Evolutionary conservation across 2,113 vertebrate species (phyloP).

Genomic region (Mixornis gularis): DNA sequence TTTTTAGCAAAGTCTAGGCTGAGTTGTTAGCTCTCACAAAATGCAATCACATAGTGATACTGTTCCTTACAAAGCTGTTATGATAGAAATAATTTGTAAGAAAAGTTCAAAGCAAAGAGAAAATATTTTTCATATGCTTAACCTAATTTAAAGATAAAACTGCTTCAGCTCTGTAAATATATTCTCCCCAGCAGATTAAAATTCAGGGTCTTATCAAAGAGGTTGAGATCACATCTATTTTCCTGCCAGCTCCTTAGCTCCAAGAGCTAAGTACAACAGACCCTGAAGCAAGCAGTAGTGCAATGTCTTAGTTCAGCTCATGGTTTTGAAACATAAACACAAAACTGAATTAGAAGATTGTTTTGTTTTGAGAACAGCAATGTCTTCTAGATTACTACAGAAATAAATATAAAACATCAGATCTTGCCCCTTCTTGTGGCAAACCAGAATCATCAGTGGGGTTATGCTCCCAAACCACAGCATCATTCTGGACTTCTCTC

Average conservation of each 20-base stretch:
- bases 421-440: slow-evolving; percentile 77
- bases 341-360: background rate
- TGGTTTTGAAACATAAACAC: background rate
- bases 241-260: background rate
- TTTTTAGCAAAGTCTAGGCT: background rate
- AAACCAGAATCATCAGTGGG: slow-evolving; percentile 52
- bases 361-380: background rate
- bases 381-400: background rate
- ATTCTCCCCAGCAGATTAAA: background rate
- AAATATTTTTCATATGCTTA: background rate
- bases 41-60: background rate
- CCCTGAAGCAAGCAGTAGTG: background rate
- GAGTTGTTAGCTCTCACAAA: background rate
- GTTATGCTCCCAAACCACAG: slow-evolving; percentile 76
- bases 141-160: background rate
- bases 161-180: background rate
- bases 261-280: background rate
- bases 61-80: background rate
- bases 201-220: background rate
- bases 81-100: background rate
- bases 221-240: background rate
- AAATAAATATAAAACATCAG: background rate
- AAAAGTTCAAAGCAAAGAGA: background rate
- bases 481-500: slow-evolving; percentile 70
- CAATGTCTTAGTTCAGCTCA: background rate